phyloP scores from a whole-genome alignment of 2,797 vertebrate genomes.

The Furcifer pardalis region DNA sequence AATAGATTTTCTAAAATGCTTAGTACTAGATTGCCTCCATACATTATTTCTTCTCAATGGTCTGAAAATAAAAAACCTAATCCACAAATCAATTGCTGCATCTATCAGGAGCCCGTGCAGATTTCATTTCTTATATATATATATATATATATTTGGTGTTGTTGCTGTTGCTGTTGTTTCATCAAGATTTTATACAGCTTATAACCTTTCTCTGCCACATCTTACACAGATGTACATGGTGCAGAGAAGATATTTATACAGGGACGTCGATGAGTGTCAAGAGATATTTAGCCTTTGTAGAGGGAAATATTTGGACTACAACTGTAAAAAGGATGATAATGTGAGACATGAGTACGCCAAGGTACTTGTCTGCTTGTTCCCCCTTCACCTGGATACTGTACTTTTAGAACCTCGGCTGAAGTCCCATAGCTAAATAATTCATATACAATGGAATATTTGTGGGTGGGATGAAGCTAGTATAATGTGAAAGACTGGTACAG shows the following conservation, averaged over 20 bases:
- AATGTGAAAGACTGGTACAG: constrained; percentile 2
- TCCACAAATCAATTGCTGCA: constrained; percentile 95
- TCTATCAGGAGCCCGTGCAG: constrained; percentile 83
- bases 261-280: constrained; percentile 76
- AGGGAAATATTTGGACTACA: constrained; percentile 71
- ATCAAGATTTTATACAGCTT: constrained; percentile 84
- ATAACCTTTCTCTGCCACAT: constrained; percentile 74
- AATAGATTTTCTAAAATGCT: constrained; percentile 99
- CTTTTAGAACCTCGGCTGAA: constrained; percentile 40
- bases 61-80: constrained; percentile 93
- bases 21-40: constrained; percentile 99
- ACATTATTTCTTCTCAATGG: constrained; percentile 99
- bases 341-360: constrained; percentile 68
- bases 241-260: constrained; percentile 72
- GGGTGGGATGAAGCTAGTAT: background rate
- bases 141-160: constrained; percentile 11
- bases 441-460: background rate
- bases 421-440: background rate
- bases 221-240: constrained; percentile 75
- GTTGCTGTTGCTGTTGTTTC: constrained; percentile 62
- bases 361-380: constrained; percentile 17
- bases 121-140: constrained; percentile 74
- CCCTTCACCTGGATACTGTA: constrained; percentile 45
- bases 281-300: constrained; percentile 75
- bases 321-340: constrained; percentile 72